Evolutionary conservation across 2,888 invertebrate species (phyloP), one percentile per base, ranked within the genome.

Genomic region (Rotaria socialis): DNA sequence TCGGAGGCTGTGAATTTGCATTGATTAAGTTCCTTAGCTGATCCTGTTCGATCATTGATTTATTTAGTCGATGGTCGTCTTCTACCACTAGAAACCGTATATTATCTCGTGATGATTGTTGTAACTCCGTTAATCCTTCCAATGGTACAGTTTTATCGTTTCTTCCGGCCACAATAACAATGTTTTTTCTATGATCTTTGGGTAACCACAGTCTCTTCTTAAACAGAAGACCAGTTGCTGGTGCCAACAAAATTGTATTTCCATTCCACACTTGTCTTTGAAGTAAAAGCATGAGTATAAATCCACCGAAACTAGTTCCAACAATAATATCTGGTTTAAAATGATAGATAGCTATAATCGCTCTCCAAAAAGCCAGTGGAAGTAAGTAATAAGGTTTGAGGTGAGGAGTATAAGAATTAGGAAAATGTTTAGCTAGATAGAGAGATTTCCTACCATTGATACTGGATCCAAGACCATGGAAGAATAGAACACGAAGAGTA

Each of bases 11-110:
- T 27, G 5, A 67, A 67, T 35, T 67, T 27, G 6, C 27, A 67
- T 67, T 67, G 67, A 67, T 67, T 67, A 67, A 67, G 19, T 27
- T 27, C 10, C 67, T 67, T 67, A 67, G 67, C 67, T 35, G 67
- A 67, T 67, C 27, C 67, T 67, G 67, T 67, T 67, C 27, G 35
- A 67, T 27, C 27, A 67, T 67, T 67, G 67, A 67, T 35, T 67
- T n/a, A 67, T 67, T 67, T 67, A 67, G 67, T 67, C 67, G 67
- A 67, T 67, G 67, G 24, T 67, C 67, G 16, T 67, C 67, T 67
- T 67, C 67, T n/a, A 67, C 67, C 35, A 67, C 67, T 27, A 67
- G 10, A 27, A 67, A 67, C 35, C 35, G 67, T 67, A 67, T 27
- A 16, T n/a, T 67, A 67, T 67, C 67, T 67, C 27, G 67, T 35